These are phyloP conservation scores for Nyctereutes procyonoides DNA, from an alignment of 2,113 vertebrate genomes.

Conservation along the genomic window DNA sequence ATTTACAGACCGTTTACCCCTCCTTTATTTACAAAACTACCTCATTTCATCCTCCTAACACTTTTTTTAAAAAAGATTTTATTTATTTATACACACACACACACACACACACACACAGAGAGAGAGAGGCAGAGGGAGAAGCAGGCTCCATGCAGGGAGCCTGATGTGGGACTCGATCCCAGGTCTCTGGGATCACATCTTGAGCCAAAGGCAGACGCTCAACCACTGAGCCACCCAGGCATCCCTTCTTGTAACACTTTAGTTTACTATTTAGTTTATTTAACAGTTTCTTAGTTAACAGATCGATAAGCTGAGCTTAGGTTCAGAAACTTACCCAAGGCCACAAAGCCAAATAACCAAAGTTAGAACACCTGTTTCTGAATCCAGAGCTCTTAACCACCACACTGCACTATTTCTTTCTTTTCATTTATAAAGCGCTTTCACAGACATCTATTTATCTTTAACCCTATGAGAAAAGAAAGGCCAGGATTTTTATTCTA, in stretches of 20 bases:
- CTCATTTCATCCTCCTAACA: not conserved
- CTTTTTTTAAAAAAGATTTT: not conserved
- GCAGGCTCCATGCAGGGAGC: no score
- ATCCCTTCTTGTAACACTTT: not conserved
- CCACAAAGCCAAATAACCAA: not conserved
- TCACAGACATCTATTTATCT: not conserved
- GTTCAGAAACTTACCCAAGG: conserved; percentile 33
- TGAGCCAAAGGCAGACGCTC: no score
- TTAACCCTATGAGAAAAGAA: conserved; percentile 1
- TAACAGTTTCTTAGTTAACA: conserved; percentile 36
- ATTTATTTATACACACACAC: no score
- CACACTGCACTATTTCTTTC: not conserved
- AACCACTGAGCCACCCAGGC: no score
- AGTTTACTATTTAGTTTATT: not conserved
- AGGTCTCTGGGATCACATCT: no score
- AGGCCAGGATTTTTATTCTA: conserved; percentile 36
- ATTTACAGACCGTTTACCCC: not conserved
- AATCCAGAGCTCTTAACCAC: not conserved
- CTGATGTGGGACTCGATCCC: no score
- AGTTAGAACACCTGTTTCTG: not conserved
- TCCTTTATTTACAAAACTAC: not conserved
- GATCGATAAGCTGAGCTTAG: not conserved
- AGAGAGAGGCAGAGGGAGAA: no score
- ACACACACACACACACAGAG: no score
- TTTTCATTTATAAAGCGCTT: conserved; percentile 23